Evolutionary conservation across 2,797 vertebrate genomes (phyloP).

Genomic region (Acanthopagrus latus): DNA sequence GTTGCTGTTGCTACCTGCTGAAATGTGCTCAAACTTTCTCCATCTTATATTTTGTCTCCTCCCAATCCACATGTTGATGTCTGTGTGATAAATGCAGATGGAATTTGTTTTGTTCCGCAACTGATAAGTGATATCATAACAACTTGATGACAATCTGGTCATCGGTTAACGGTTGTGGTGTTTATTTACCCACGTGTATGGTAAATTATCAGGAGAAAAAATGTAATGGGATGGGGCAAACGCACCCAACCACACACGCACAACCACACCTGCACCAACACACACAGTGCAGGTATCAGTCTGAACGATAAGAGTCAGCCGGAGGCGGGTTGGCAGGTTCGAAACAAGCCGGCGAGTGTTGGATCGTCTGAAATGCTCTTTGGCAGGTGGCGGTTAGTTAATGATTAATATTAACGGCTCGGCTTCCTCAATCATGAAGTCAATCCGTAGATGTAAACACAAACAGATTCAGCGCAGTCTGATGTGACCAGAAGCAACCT

Average conservation of each 20-base stretch:
- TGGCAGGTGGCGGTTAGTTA: slow-evolving; percentile 4
- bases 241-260: background rate
- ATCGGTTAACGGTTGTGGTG: background rate
- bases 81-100: background rate
- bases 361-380: background rate
- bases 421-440: background rate
- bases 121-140: background rate
- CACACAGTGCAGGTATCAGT: background rate
- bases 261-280: background rate
- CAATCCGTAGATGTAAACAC: background rate
- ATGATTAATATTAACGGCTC: slow-evolving; percentile 11
- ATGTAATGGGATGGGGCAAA: background rate
- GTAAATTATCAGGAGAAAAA: background rate
- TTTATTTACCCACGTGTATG: background rate
- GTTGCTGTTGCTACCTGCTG: background rate
- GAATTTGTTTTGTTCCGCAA: background rate
- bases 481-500: background rate
- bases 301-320: slow-evolving; percentile 4
- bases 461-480: background rate
- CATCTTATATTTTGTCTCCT: background rate
- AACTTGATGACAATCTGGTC: background rate
- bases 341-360: background rate
- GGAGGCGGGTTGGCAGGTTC: background rate
- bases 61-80: background rate
- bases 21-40: background rate